A percentile compares a stretch with the other conserved stretches of the same genome.
Conservation (phyloP, 1,140 invertebrate species). For the Rhyacophila brunnea region DNA sequence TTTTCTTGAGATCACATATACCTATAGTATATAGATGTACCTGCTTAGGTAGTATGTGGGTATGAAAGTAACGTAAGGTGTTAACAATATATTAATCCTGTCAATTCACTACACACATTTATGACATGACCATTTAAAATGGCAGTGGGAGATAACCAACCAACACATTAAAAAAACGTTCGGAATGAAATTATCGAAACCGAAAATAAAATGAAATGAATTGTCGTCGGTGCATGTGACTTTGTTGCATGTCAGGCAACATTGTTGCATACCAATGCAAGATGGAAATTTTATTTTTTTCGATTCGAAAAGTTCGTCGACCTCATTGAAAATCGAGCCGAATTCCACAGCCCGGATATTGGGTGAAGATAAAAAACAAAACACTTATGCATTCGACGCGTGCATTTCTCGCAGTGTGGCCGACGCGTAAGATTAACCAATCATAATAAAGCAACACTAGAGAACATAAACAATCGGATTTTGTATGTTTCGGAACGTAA, state of each 20-base stretch:
- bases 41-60: too few relatives aligned
- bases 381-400: neutral
- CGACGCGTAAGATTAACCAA: slow-evolving; percentile 16
- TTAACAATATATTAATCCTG: too few relatives aligned
- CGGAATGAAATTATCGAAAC: too few relatives aligned
- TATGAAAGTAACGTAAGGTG: too few relatives aligned
- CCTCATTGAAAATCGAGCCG: neutral
- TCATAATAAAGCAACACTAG: slow-evolving; percentile 21
- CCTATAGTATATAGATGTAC: too few relatives aligned
- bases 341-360: slow-evolving; percentile 3
- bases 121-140: too few relatives aligned
- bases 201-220: neutral
- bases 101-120: too few relatives aligned
- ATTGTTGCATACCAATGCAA: neutral
- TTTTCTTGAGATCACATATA: too few relatives aligned
- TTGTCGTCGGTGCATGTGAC: neutral
- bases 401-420: neutral
- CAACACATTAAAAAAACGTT: too few relatives aligned
- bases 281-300: neutral
- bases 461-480: slow-evolving; percentile 31
- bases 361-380: slow-evolving; percentile 1
- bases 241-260: neutral
- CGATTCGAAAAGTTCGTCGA: neutral
- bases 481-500: slow-evolving; percentile 27
- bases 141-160: too few relatives aligned